Evolutionary conservation across 2,113 vertebrate genomes (phyloP), one percentile per base, ranked within the genome.

Genomic region (Odobenus rosmarus): DNA sequence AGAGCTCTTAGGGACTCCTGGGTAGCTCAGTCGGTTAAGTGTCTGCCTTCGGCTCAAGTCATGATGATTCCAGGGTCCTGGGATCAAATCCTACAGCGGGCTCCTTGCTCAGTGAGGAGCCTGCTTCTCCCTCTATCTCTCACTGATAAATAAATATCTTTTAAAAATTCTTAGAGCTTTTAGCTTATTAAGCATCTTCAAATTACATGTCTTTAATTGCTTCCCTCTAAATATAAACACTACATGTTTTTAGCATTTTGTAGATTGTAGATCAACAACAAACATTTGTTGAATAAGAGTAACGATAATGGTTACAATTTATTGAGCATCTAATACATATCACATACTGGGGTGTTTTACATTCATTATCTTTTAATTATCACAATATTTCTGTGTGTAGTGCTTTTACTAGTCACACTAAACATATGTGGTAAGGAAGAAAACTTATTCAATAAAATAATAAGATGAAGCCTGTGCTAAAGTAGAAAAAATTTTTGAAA

Each of bases 341-440:
- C 72, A 91, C 24, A 61, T 59, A 72, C 33, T 87, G n/a, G 51
- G 16, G 46, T 62, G 14, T 62, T 80, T 87, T 42, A 81, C 26
- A 87, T 81, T 80, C n/a, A 77, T 91, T 62, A 95, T 42, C 46
- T 93, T 82, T 88, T 89, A 82, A 84, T 84, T 57, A 67, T 79
- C 49, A 76, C n/a, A 91, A 14, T 85, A 67, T 79, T 36, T 84
- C 77, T 59, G 61, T 79, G 5, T 59, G 24, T 59, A 80, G 19
- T 33, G 85, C n/a, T 67, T 61, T 53, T 69, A 85, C 49, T 88
- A 92, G 53, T 49, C 36, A 91, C 42, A 92, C 13, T 79, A 71
- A 71, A 87, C 14, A 87, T 53, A 64, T 33, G 33, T 72, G 31
- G 33, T 46, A 82, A 74, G n/a, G 24, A 36, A 72, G 55, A 92